Evolutionary conservation across 2,797 vertebrate species (phyloP).

Genomic region (Alca torda): DNA sequence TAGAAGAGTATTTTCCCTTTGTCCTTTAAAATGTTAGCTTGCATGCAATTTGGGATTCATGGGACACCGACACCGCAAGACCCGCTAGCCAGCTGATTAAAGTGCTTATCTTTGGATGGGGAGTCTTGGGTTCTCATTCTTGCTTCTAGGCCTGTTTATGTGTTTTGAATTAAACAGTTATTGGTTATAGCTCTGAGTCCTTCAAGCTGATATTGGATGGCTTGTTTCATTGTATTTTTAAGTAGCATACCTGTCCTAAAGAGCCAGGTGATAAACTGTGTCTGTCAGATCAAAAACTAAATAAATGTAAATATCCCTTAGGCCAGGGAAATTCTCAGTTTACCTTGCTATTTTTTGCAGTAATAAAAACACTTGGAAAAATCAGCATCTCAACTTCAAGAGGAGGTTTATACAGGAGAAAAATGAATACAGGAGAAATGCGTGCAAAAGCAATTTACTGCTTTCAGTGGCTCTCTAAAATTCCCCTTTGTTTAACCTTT

Average conservation of each 20-base stretch:
- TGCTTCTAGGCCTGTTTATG: neutral
- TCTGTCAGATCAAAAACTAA: neutral
- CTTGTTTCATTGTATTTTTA: neutral
- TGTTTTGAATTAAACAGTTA: neutral
- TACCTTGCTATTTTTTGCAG: neutral
- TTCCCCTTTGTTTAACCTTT: neutral
- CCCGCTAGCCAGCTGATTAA: neutral
- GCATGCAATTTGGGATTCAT: neutral
- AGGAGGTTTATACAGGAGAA: neutral
- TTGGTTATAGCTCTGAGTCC: neutral
- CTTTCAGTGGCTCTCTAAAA: neutral
- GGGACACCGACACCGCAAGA: neutral
- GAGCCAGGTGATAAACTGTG: neutral
- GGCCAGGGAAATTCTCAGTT: neutral
- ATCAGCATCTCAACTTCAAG: neutral
- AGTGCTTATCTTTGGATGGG: neutral
- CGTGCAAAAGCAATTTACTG: neutral
- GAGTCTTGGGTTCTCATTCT: neutral
- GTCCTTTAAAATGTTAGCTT: neutral
- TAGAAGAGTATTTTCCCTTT: neutral
- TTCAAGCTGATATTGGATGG: neutral
- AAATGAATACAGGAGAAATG: neutral
- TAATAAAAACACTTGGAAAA: conserved; percentile 3
- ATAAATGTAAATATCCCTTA: neutral
- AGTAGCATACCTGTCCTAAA: neutral